Evolutionary conservation across 2,113 vertebrate genomes (phyloP), one percentile per base, ranked within the genome.

Genomic region (Globicephala melas): DNA sequence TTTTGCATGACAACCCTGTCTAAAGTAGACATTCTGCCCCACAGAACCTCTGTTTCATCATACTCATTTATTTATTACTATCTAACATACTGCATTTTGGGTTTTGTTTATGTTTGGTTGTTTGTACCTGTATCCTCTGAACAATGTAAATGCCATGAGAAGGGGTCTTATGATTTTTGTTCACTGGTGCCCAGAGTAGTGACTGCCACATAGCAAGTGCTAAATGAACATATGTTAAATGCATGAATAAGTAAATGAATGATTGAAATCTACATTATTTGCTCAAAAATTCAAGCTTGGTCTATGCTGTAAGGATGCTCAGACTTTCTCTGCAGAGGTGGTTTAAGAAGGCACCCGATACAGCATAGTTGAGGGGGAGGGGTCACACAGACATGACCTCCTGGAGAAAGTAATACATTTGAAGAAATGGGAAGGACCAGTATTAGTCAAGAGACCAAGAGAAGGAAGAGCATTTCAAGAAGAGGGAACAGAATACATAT

Each of bases 1-100:
- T 18, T 62, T 89, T 94, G 11, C 3, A 15, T 10, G 6, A 55
- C 26, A 47, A 15, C 7, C 21, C 28, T 80, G 25, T 65, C 23
- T 50, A 21, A 71, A 55, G 20, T 9, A 36, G 3, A 73, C 1
- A 38, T 6, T 36, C 25, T 0, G 0, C 2, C 10, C 33, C 38
- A 20, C 31, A 47, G 33, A 87, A 15, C 10, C 26, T 70, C 41
- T 65, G 21, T 15, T 80, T 77, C 63, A 67, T n/a, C 87, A 53
- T 31, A 18, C 1, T 23, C 25, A 21, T 33, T 63, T 62, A 81
- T 33, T 55, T n/a, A 47, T 41, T 70, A 23, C 2, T 31, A 26
- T 38, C 17, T n/a, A 81, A 87, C 58, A 31, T 36, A 68, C 4
- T 15, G 6, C 28, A 36, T 31, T 60, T 87, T 41, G 53, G n/a